Evolutionary conservation across 2,113 vertebrate species (phyloP), one percentile per base, ranked within the genome.

Genomic region (Saccopteryx leptura): DNA sequence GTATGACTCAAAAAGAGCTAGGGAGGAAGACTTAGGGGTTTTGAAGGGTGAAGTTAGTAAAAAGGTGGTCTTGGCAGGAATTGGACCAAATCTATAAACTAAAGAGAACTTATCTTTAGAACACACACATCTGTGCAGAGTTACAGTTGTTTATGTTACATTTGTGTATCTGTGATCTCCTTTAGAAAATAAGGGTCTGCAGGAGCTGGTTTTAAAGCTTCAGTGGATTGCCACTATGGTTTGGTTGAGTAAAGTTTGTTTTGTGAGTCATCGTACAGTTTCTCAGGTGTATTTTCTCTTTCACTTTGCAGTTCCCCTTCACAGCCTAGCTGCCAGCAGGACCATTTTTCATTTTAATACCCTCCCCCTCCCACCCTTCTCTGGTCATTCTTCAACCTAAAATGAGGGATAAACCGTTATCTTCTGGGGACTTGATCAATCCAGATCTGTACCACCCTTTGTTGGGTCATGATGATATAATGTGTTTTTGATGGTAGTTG

Each of bases 351-450:
- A 94, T 75, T 94, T 90, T 90, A 95, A 69, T 39, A 56, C 1
- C 54, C 6, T 11, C 21, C 1, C 15, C 13, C 26, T 7, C 10
- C 10, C 13, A 15, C 5, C 12, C 61, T 9, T 10, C 88, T 88
- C 50, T 88, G 9, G 28, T 86, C 75, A 91, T 88, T 95, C 56
- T 94, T 96, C 81, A 94, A 85, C 39, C 28, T 91, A 71, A 93
- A 23, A 15, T 95, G 63, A 96, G 95, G 12, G 81, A 90, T 66
- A 83, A 23, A 48, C 58, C 28, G 75, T 90, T 97, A 75, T 93
- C 71, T 92, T 93, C 75, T 56, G 54, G 39, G 60, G 33, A 85
- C 56, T 61, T 91, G 89, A 88, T 95, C 52, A 93, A 89, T 90
- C 28, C 76, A 66, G 24, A 85, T 90, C 68, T 91, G 14, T 56